These are phyloP conservation scores for Podarcis cretensis DNA, from an alignment of 2,113 vertebrate genomes.

Conservation along the genomic window DNA sequence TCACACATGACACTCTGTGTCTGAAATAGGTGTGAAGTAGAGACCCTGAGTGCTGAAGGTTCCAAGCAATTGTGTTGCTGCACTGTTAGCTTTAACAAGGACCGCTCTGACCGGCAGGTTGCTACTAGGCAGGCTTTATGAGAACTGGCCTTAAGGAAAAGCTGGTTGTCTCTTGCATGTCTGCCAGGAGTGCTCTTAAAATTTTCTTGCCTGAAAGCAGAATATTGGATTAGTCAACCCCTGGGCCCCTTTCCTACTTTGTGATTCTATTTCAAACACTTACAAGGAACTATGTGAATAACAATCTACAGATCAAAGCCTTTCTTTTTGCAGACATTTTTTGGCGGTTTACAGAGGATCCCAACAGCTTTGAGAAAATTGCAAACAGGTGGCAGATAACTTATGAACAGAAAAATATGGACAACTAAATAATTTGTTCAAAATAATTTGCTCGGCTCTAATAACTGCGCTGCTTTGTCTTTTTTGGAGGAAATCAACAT, in stretches of 20 bases:
- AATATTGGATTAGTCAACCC: background rate
- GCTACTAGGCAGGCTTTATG: background rate
- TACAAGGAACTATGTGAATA: conserved; percentile 33
- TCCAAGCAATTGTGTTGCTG: background rate
- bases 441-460: conserved; percentile 46
- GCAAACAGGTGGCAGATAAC: conserved; percentile 44
- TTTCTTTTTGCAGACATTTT: conserved; percentile 34
- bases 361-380: conserved; percentile 41
- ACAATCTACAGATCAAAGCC: conserved; percentile 16
- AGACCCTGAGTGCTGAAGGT: background rate
- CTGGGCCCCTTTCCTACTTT: background rate
- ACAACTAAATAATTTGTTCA: conserved; percentile 38
- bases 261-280: background rate
- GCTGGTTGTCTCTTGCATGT: background rate
- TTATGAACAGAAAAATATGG: conserved; percentile 38
- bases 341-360: conserved; percentile 23
- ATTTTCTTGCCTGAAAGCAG: background rate
- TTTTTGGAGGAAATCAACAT: conserved; percentile 31
- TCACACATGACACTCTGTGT: background rate
- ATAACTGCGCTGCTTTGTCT: conserved; percentile 24
- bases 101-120: background rate
- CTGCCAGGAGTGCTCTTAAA: background rate
- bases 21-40: background rate
- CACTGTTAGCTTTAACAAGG: background rate
- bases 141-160: background rate